These are phyloP conservation scores for Julus scanicus DNA, from an alignment of 2,888 invertebrate species.

Conservation along the genomic window DNA sequence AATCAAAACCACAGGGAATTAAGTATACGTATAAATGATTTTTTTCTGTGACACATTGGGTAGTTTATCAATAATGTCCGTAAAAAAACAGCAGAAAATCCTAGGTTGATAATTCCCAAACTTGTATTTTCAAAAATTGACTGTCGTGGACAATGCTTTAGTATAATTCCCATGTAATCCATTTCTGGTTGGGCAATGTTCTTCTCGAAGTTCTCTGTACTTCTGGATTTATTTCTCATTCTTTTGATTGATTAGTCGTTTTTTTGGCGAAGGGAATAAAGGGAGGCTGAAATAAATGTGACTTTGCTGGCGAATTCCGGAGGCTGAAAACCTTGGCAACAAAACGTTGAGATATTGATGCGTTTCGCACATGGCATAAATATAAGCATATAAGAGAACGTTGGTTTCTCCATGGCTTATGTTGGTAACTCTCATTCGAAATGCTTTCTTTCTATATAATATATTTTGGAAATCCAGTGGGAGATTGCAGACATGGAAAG, in stretches of 20 bases:
- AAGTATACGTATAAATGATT: no score
- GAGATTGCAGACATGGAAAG: neutral
- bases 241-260: constrained; percentile 27
- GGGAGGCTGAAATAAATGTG: neutral
- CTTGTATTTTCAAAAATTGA: no score
- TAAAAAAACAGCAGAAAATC: neutral
- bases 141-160: neutral
- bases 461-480: neutral
- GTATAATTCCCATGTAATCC: neutral
- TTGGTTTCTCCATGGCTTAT: neutral
- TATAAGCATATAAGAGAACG: neutral
- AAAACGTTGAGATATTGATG: constrained; percentile 25
- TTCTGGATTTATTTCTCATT: neutral
- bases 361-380: neutral
- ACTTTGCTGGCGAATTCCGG: neutral
- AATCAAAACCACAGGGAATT: no score
- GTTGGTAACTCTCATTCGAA: neutral
- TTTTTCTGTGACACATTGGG: neutral
- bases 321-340: neutral
- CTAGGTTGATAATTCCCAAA: no score
- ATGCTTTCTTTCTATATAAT: neutral
- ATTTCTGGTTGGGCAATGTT: neutral
- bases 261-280: neutral
- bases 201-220: neutral
- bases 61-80: neutral